Percentiles rank a stretch among this genome's conserved stretches.
These are phyloP conservation scores for Sebastes fasciatus DNA, from an alignment of 2,113 vertebrate species.

Conservation along the genomic window DNA sequence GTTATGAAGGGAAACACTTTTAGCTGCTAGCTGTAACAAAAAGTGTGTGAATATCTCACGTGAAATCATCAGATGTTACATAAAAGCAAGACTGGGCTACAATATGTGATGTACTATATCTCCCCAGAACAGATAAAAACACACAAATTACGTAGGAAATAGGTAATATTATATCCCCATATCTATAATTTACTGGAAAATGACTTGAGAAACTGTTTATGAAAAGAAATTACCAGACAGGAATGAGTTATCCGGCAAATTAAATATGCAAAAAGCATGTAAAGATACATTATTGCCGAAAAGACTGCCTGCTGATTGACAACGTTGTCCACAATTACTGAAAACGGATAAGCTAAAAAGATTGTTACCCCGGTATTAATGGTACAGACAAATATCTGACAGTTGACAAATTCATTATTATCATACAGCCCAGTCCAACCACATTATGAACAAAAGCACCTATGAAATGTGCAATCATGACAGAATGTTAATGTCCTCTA, in stretches of 20 bases:
- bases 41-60: not conserved
- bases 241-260: not conserved
- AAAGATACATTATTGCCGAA: not conserved
- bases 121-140: not conserved
- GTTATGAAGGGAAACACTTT: constrained; percentile 2
- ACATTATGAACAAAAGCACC: not conserved
- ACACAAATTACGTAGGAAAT: not conserved
- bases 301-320: not conserved
- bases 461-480: not conserved
- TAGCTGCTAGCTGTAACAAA: not conserved
- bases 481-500: not conserved
- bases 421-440: not conserved
- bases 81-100: not conserved
- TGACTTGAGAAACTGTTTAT: not conserved
- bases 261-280: not conserved
- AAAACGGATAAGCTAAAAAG: not conserved
- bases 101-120: not conserved
- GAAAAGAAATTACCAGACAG: not conserved
- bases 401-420: not conserved
- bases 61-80: not conserved
- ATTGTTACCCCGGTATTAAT: not conserved
- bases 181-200: too few species aligned
- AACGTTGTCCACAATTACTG: not conserved
- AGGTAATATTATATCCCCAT: not conserved
- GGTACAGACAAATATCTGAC: not conserved